Conservation (phyloP, 2,797 vertebrate genomes). For the Atherinosoma microstoma region DNA sequence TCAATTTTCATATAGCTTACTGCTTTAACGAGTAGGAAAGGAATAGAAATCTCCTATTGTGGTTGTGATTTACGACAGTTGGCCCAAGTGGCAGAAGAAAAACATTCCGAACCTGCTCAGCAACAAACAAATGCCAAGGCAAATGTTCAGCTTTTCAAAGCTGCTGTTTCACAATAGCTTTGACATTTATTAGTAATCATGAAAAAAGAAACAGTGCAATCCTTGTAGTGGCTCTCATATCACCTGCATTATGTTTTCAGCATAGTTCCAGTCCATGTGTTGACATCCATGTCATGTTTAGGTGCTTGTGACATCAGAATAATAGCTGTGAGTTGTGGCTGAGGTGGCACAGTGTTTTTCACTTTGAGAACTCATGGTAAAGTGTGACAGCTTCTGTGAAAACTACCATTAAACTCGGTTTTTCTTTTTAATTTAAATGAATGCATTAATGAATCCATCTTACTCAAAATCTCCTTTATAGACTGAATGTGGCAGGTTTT, state of each 20-base stretch:
- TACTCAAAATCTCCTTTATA: slow-evolving; percentile 30
- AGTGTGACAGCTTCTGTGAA: slow-evolving; percentile 30
- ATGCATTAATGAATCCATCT: slow-evolving; percentile 40
- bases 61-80: slow-evolving; percentile 27
- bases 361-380: slow-evolving; percentile 27
- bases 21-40: slow-evolving; percentile 28
- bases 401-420: slow-evolving; percentile 33
- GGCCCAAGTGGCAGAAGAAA: slow-evolving; percentile 29
- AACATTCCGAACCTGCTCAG: slow-evolving; percentile 55
- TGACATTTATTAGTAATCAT: slow-evolving; percentile 30
- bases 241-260: slow-evolving; percentile 30
- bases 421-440: slow-evolving; percentile 34
- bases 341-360: slow-evolving; percentile 9
- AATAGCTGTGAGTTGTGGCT: slow-evolving; percentile 31
- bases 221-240: slow-evolving; percentile 5
- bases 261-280: slow-evolving; percentile 48
- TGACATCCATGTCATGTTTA: slow-evolving; percentile 22
- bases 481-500: slow-evolving; percentile 25
- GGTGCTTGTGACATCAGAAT: slow-evolving; percentile 20
- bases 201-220: slow-evolving; percentile 1
- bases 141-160: slow-evolving; percentile 33
- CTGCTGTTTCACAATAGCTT: slow-evolving; percentile 30
- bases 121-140: slow-evolving; percentile 46
- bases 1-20: slow-evolving; percentile 27
- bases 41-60: neutral